phyloP scores from a whole-genome alignment of 2,888 invertebrate genomes.

The Eugnorisma glareosa region DNA sequence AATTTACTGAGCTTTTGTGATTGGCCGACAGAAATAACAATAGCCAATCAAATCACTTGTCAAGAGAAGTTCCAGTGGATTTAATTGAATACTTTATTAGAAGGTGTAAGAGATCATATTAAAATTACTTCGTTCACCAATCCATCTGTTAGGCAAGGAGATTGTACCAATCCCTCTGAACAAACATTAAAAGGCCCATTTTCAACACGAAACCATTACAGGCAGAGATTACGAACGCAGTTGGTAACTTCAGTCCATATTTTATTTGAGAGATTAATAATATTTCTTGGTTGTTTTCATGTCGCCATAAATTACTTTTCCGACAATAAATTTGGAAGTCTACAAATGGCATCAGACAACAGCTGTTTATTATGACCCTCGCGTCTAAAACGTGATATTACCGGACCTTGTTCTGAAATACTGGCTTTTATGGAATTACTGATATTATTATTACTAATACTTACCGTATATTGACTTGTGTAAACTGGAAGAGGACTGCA shows the following conservation, averaged over 20 bases:
- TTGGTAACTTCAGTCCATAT: conserved; percentile 51
- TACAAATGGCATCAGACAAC: conserved; percentile 63
- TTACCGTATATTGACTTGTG: not conserved
- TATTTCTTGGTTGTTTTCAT: conserved; percentile 60
- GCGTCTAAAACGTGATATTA: conserved; percentile 48
- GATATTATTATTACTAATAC: conserved; percentile 8
- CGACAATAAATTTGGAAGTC: conserved; percentile 59
- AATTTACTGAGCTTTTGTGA: conserved; percentile 7
- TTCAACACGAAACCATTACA: conserved; percentile 38
- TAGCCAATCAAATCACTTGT: conserved; percentile 7
- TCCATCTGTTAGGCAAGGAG: conserved; percentile 19
- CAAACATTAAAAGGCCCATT: conserved; percentile 42
- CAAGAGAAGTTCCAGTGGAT: conserved; percentile 2
- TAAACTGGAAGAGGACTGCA: not conserved
- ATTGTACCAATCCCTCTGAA: conserved; percentile 18
- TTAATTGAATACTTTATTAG: not conserved
- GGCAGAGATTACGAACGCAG: conserved; percentile 47
- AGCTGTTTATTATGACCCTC: conserved; percentile 57
- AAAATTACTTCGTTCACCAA: conserved; percentile 16
- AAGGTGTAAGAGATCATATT: conserved; percentile 6
- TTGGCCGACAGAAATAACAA: conserved; percentile 12
- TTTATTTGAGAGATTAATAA: conserved; percentile 61
- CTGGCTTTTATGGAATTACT: conserved; percentile 16
- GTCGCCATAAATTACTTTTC: conserved; percentile 58
- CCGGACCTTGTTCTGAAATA: conserved; percentile 38